A percentile compares a stretch with the other conserved stretches of the same genome.
Evolutionary conservation across 2,888 invertebrate genomes (phyloP).

Genomic region (Drosophila neonasuta): DNA sequence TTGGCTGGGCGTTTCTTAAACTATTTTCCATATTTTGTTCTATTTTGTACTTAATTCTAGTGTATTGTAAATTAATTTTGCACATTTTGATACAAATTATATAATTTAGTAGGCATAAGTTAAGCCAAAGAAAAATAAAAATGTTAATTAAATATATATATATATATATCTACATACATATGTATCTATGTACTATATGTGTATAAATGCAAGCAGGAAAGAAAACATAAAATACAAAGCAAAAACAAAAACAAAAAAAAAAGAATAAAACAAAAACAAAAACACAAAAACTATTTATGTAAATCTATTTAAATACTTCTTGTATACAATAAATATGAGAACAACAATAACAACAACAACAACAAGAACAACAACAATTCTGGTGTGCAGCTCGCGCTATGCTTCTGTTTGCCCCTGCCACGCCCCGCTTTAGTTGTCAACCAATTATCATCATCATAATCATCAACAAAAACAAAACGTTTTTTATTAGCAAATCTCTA

Average conservation of each 20-base stretch:
- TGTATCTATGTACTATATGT: constrained; percentile 19
- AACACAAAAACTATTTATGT: constrained; percentile 55
- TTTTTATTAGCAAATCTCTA: constrained; percentile 73
- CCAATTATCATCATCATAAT: constrained; percentile 27
- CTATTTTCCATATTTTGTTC: constrained; percentile 53
- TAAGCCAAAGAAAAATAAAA: constrained; percentile 81
- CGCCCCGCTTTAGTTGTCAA: constrained; percentile 51
- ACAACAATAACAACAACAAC: constrained; percentile 27
- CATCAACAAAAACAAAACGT: constrained; percentile 37
- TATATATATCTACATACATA: constrained; percentile 40
- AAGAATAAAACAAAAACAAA: constrained; percentile 24
- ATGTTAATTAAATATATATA: constrained; percentile 57
- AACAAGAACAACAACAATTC: constrained; percentile 41
- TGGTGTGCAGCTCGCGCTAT: constrained; percentile 72
- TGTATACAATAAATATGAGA: constrained; percentile 27
- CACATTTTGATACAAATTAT: constrained; percentile 65
- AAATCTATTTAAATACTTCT: constrained; percentile 53
- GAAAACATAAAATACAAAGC: constrained; percentile 69
- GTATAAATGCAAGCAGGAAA: constrained; percentile 61
- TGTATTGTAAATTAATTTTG: constrained; percentile 67
- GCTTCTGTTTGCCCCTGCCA: constrained; percentile 63
- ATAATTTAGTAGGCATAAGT: constrained; percentile 77
- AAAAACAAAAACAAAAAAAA: constrained; percentile 47
- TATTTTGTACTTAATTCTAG: constrained; percentile 69
- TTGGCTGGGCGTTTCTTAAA: constrained; percentile 51